Percentiles rank a stretch among this genome's conserved stretches.
These are phyloP conservation scores for Orientallactaga bullata DNA, from an alignment of 2,113 vertebrate genomes.

Conservation along the genomic window DNA sequence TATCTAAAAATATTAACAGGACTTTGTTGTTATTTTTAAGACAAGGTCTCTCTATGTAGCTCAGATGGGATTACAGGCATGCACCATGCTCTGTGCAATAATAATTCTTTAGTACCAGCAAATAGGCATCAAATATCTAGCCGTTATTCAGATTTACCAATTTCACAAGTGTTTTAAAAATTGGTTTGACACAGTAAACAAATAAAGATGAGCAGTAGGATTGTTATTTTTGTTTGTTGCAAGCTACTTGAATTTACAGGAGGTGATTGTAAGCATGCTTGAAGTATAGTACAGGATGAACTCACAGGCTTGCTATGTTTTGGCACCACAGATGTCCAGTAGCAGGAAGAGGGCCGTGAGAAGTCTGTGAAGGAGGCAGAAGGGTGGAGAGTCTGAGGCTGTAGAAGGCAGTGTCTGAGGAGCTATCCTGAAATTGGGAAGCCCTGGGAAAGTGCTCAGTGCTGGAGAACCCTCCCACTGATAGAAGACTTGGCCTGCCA, in stretches of 20 bases:
- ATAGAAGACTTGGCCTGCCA: fast-evolving
- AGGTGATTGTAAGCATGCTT: neutral
- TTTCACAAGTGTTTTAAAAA: neutral
- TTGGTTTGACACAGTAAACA: constrained; percentile 16
- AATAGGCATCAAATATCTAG: neutral
- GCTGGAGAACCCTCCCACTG: neutral
- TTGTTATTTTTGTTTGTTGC: neutral
- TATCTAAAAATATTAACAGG: neutral
- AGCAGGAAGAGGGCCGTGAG: neutral
- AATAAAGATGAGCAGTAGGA: neutral
- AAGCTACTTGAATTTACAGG: neutral
- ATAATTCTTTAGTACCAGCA: neutral
- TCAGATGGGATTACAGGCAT: neutral
- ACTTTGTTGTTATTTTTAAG: neutral
- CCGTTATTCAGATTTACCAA: neutral
- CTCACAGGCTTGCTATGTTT: neutral
- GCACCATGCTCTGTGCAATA: neutral
- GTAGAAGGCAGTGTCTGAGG: fast-evolving
- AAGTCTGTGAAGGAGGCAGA: neutral
- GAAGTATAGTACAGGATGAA: neutral
- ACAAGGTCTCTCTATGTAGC: neutral
- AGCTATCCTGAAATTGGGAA: too few relatives aligned
- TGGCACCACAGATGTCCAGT: neutral
- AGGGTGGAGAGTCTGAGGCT: fast-evolving
- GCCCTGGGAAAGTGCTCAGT: fast-evolving